Evolutionary conservation across 1,140 invertebrate species (phyloP), one percentile per base, ranked within the genome.

Genomic region (Agrypnia vestita): DNA sequence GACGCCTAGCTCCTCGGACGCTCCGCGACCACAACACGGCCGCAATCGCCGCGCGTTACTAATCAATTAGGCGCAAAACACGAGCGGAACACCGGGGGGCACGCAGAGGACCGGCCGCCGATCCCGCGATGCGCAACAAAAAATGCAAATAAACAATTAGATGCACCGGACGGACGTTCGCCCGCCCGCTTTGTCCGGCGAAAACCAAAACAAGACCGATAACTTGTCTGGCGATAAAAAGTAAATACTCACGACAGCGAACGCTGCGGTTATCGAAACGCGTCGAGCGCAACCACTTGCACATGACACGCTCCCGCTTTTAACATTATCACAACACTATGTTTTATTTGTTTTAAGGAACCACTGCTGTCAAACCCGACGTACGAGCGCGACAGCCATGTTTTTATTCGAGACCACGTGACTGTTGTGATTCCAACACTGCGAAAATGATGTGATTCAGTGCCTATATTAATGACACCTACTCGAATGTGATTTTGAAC

Each of bases 401-500:
- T 77, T 77, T 76, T 77, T 69, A 62, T 67, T 64, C 19, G 8
- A 44, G 25, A 64, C 75, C 75, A 77, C 75, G 75, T 77, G 75
- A 77, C 25, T 25, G 13, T 12, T 8, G 8, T 56, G 21, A 59
- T 56, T 46, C 51, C 21, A 44, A 15, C 7, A 51, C 67, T 17
- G 21, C 19, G 15, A 59, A 59, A 59, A 19, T 9, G 15, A 17
- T 21, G 4, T 6, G 25, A 35, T 35, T 35, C 25, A 35, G 25
- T 35, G 25, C 25, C 25, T 1, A 6, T 6, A 6, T 1, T 35
- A 35, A 35, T 35, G 25, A 6, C 25, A 3, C 25, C 6, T 35
- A 35, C 25, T 35, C 25, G 6, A 35, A 35, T 35, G 6, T 6
- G 25, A 35, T 35, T 35, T 35, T 35, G 25, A 35, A 1, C 1